Percentiles rank a stretch among this genome's conserved stretches.
These are phyloP conservation scores for Alosa alosa DNA, from an alignment of 2,113 vertebrate species.

Conservation along the genomic window DNA sequence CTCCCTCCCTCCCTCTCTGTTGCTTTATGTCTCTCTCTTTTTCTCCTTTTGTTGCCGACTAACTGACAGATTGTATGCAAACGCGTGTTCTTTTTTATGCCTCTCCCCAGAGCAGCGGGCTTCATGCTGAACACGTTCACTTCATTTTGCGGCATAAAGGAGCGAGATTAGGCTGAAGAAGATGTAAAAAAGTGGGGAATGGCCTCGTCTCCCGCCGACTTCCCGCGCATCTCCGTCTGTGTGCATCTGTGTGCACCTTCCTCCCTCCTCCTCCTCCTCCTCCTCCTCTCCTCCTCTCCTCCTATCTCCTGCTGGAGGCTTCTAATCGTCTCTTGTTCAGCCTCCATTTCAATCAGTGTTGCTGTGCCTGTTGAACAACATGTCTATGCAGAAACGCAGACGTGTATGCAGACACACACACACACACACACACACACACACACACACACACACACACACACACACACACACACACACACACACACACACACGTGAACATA, in stretches of 20 bases:
- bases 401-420: no score
- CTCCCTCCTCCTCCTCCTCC: not conserved
- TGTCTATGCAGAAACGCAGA: no score
- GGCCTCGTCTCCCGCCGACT: not conserved
- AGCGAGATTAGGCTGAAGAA: slow-evolving; percentile 9
- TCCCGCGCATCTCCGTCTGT: not conserved
- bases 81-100: not conserved
- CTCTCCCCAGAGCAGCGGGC: not conserved
- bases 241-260: not conserved
- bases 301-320: not conserved
- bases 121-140: slow-evolving; percentile 1
- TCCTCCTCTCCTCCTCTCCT: not conserved
- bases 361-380: not conserved
- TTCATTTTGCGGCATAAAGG: slow-evolving; percentile 17
- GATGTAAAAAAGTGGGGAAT: not conserved
- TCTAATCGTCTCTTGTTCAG: not conserved
- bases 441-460: no score
- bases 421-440: no score
- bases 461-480: no score
- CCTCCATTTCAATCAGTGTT: not conserved
- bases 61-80: slow-evolving; percentile 9
- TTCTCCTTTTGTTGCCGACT: not conserved
- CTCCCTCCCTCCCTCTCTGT: not conserved
- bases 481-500: no score
- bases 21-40: not conserved